phyloP scores from a whole-genome alignment of 2,888 invertebrate genomes.

The Melipona beecheii region DNA sequence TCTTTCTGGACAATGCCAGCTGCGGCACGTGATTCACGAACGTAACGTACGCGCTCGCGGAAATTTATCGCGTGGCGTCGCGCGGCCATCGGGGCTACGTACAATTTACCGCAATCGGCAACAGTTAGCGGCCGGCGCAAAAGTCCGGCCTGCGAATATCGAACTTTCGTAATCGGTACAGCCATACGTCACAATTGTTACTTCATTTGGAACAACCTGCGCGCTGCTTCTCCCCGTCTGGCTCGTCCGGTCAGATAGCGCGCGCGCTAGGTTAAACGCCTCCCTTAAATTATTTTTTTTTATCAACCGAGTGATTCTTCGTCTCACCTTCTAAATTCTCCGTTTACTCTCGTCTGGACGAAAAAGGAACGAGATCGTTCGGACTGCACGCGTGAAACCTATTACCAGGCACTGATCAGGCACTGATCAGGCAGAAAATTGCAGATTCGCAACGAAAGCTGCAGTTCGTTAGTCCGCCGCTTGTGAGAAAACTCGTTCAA shows the following conservation, averaged over 20 bases:
- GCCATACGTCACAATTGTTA: conserved; percentile 49
- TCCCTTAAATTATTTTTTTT: conserved; percentile 11
- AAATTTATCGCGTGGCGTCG: conserved; percentile 63
- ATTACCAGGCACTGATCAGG: background rate
- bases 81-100: conserved; percentile 57
- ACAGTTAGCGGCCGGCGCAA: conserved; percentile 56
- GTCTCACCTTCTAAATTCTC: background rate
- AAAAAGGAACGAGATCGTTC: background rate
- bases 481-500: background rate
- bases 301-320: background rate
- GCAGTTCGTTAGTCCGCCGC: conserved; percentile 4
- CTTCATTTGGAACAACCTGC: conserved; percentile 45
- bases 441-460: conserved; percentile 8
- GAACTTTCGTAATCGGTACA: conserved; percentile 57
- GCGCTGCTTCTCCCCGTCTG: conserved; percentile 15
- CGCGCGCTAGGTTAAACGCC: background rate
- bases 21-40: conserved; percentile 67
- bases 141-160: conserved; percentile 35
- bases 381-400: background rate
- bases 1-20: conserved; percentile 61
- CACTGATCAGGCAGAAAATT: conserved; percentile 3
- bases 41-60: conserved; percentile 58
- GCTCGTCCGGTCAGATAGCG: conserved; percentile 24
- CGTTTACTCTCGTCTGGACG: background rate
- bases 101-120: conserved; percentile 65